Percentiles rank a stretch among this genome's conserved stretches.
Conservation (phyloP, 2,113 vertebrate species). For the Sclerurus mexicanus region DNA sequence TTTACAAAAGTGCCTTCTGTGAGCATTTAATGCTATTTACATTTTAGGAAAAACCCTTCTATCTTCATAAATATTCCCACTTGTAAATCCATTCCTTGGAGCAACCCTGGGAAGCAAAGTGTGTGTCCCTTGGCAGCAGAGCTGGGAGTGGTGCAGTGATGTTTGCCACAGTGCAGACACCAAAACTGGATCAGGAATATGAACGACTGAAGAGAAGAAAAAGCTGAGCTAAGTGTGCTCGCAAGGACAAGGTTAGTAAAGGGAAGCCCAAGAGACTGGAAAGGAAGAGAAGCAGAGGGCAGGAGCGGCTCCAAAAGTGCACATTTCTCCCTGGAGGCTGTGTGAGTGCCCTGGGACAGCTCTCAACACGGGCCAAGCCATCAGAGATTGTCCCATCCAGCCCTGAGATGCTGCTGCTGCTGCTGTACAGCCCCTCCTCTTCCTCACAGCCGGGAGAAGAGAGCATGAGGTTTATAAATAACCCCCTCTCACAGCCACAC, state of each 20-base stretch:
- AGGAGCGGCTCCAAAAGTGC: fast-evolving
- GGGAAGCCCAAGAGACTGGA: background rate
- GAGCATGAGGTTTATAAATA: background rate
- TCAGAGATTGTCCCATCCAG: background rate
- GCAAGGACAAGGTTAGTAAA: background rate
- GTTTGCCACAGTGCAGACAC: background rate
- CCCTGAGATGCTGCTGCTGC: background rate
- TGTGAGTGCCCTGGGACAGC: background rate
- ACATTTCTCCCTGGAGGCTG: background rate
- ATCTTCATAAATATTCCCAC: background rate
- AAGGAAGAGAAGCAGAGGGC: background rate
- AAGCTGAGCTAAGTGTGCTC: background rate
- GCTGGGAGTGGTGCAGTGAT: background rate
- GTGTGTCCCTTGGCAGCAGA: background rate
- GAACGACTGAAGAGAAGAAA: background rate
- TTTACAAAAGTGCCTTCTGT: background rate
- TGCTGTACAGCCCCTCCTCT: background rate
- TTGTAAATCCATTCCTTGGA: background rate
- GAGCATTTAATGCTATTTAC: background rate
- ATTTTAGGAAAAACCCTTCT: background rate
- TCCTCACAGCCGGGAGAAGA: background rate
- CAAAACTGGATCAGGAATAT: background rate
- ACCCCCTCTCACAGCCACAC: background rate
- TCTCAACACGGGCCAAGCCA: fast-evolving
- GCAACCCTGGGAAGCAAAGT: background rate